Percentiles rank a stretch among this genome's conserved stretches.
Evolutionary conservation across 1,140 invertebrate species (phyloP).

Genomic region (Zaprionus inermis): DNA sequence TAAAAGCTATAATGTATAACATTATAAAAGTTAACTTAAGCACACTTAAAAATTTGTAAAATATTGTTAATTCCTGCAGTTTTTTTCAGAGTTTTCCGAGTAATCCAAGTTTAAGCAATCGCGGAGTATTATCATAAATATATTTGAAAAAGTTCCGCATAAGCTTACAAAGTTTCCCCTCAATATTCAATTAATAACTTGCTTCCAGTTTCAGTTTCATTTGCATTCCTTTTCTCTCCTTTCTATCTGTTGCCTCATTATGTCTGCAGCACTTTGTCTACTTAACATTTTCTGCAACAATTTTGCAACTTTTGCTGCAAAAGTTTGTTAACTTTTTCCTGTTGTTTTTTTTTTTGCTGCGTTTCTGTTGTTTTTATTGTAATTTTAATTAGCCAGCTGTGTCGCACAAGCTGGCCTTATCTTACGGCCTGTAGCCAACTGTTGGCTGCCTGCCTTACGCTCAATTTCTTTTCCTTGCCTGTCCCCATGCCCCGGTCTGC

Average conservation of each 20-base stretch:
- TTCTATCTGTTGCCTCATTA: slow-evolving; percentile 55
- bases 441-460: slow-evolving; percentile 76
- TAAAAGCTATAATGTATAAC: too few species aligned
- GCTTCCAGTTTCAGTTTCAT: slow-evolving; percentile 8
- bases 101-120: slow-evolving; percentile 7
- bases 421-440: slow-evolving; percentile 39
- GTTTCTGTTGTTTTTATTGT: slow-evolving; percentile 44
- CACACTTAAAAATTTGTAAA: too few species aligned
- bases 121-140: slow-evolving; percentile 10
- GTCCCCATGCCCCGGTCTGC: slow-evolving; percentile 5
- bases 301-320: slow-evolving; percentile 59
- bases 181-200: slow-evolving; percentile 2
- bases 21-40: too few species aligned
- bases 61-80: too few species aligned
- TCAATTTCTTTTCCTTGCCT: slow-evolving; percentile 63
- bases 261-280: slow-evolving; percentile 56
- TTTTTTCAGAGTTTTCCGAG: neutral
- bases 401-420: slow-evolving; percentile 39
- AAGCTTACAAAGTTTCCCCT: neutral
- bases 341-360: too few species aligned
- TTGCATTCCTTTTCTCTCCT: neutral
- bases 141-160: neutral
- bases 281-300: slow-evolving; percentile 49
- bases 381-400: slow-evolving; percentile 79
- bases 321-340: slow-evolving; percentile 63